A percentile compares a stretch with the other conserved stretches of the same genome.
Evolutionary conservation across 2,113 vertebrate genomes (phyloP).

Genomic region (Hipposideros armiger): DNA sequence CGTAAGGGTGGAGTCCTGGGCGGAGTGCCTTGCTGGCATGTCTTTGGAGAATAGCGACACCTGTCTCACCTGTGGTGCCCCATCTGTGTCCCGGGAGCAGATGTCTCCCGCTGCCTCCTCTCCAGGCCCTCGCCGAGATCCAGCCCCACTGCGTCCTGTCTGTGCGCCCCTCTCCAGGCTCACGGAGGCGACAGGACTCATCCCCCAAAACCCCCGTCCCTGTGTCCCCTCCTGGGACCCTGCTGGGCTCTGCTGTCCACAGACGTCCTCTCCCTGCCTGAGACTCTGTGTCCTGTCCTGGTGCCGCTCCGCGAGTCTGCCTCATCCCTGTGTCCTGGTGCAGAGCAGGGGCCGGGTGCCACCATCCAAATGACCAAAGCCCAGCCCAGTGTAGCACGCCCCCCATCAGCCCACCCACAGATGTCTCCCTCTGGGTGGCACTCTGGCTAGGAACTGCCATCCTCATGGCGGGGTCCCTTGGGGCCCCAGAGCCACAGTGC

Average conservation of each 20-base stretch:
- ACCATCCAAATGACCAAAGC: neutral
- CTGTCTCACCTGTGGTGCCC: neutral
- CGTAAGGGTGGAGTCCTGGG: fast-evolving
- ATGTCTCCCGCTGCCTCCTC: no score
- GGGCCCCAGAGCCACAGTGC: neutral
- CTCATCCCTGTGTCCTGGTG: neutral
- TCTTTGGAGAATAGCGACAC: neutral
- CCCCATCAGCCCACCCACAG: fast-evolving
- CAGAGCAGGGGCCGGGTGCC: fast-evolving
- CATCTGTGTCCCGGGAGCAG: no score
- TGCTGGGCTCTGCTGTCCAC: neutral
- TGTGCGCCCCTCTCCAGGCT: neutral
- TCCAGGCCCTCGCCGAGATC: no score
- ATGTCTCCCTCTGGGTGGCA: neutral
- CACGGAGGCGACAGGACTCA: fast-evolving
- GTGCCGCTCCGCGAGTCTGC: no score
- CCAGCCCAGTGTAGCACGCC: neutral
- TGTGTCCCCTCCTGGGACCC: neutral
- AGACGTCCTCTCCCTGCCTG: neutral
- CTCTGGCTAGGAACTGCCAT: neutral
- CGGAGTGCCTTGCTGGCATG: fast-evolving
- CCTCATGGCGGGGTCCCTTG: neutral
- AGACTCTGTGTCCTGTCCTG: neutral
- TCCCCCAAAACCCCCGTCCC: neutral
- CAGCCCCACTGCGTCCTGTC: no score